Conservation (phyloP, 1,140 invertebrate species). For the Ptiloglossa arizonensis region DNA sequence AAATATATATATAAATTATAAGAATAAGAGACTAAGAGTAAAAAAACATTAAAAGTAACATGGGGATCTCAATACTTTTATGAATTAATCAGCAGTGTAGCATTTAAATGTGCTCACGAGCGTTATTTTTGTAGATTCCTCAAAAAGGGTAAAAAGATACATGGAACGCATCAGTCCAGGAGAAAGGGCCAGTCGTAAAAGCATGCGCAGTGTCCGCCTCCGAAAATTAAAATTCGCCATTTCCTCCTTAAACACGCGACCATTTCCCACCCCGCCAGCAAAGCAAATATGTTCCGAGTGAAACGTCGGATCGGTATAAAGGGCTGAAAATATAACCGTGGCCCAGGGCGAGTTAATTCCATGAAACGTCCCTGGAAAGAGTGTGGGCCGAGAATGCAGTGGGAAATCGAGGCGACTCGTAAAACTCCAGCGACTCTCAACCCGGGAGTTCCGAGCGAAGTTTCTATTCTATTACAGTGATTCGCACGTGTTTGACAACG, state of each 20-base stretch:
- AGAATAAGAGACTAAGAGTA: too few relatives aligned
- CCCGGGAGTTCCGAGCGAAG: not conserved
- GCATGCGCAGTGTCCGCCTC: not conserved
- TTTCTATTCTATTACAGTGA: not conserved
- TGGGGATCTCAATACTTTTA: too few relatives aligned
- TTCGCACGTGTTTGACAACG: too few relatives aligned
- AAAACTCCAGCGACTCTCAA: constrained; percentile 24
- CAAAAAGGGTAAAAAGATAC: too few relatives aligned
- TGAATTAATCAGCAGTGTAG: too few relatives aligned
- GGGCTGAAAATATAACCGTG: constrained; percentile 7
- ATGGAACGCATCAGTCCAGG: not conserved
- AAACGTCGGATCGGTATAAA: constrained; percentile 19
- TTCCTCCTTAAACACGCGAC: not conserved
- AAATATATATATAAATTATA: too few relatives aligned
- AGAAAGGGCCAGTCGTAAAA: not conserved
- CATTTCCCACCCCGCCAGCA: not conserved
- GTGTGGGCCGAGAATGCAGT: constrained; percentile 17
- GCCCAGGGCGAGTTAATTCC: constrained; percentile 36
- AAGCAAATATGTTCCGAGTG: constrained; percentile 12
- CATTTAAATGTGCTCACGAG: too few relatives aligned
- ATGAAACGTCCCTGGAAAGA: constrained; percentile 28
- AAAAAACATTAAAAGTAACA: too few relatives aligned
- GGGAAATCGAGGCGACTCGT: constrained; percentile 23
- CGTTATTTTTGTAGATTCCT: too few relatives aligned
- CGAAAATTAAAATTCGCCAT: constrained; percentile 3